Evolutionary conservation across 2,888 invertebrate genomes (phyloP), one percentile per base, ranked within the genome.

Genomic region (Aphidoletes aphidimyza): DNA sequence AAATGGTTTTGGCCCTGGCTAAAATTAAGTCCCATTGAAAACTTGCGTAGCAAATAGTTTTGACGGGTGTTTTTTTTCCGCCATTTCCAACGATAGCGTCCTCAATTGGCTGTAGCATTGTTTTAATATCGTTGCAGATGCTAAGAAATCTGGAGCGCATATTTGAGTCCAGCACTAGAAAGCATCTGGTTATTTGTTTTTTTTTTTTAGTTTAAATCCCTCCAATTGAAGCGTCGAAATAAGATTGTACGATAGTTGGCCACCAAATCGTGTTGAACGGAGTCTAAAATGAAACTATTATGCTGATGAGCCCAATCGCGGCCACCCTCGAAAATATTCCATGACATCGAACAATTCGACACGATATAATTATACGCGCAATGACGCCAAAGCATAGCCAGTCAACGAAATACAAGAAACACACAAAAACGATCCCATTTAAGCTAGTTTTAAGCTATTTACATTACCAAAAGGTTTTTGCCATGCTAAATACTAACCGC

Each of bases 361-460:
- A 69, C 69, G 69, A 30, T 69, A 30, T 30, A 69, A 69, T 69
- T 69, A 69, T n/a, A n/a, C n/a, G n/a, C n/a, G n/a, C n/a, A n/a
- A n/a, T 30, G 69, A 6, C 30, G 22, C 54, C 42, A 26, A 3
- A 54, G 3, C 30, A 30, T 14, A 69, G 30, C 69, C 9, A 1
- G 14, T 30, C 26, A 69, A 30, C 30, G 22, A 22, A 54, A 54
- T 22, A 54, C 54, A 22, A n/a, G n/a, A n/a, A n/a, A 8, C n/a
- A 22, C 54, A 54, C 54, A 54, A n/a, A n/a, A 54, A 30, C 69
- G 69, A 69, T 69, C 69, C 69, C 34, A 69, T 69, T 69, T 69
- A 69, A 69, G 69, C 69, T 69, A 69, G 69, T 69, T 69, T 69
- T 69, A 69, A 69, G 69, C 69, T 30, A 69, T 69, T 69, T 69